Evolutionary conservation across 2,113 vertebrate genomes (phyloP).

Genomic region (Phyllopteryx taeniolatus): DNA sequence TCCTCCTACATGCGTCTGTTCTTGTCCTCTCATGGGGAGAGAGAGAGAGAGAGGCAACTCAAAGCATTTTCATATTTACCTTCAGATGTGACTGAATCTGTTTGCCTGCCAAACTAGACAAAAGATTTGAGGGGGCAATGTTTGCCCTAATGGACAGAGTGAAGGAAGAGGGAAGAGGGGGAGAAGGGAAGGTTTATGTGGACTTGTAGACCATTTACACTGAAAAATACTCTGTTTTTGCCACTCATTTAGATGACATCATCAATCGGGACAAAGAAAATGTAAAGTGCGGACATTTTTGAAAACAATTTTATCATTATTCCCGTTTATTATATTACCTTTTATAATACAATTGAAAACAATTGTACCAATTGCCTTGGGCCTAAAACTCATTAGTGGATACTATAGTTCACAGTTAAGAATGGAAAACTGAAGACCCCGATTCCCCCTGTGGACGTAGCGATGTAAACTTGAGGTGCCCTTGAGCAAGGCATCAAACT

Average conservation of each 20-base stretch:
- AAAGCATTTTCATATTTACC: conserved; percentile 63
- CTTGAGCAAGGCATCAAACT: neutral
- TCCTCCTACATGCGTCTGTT: neutral
- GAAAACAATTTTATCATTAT: too few relatives aligned
- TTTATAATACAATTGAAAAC: too few relatives aligned
- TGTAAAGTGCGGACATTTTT: too few relatives aligned
- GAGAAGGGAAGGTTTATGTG: neutral
- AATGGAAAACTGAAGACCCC: neutral
- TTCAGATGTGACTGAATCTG: conserved; percentile 67
- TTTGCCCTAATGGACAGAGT: conserved; percentile 44
- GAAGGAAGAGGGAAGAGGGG: conserved; percentile 9
- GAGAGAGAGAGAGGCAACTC: conserved; percentile 45
- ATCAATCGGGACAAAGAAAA: neutral
- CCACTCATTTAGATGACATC: neutral
- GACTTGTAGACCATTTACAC: neutral
- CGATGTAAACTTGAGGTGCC: neutral
- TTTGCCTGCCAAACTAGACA: conserved; percentile 60
- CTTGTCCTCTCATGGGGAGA: conserved; percentile 24
- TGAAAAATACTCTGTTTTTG: neutral
- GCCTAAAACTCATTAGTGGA: too few relatives aligned
- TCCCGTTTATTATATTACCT: too few relatives aligned
- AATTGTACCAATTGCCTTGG: too few relatives aligned
- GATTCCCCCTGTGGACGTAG: neutral
- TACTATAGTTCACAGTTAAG: neutral
- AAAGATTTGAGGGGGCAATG: conserved; percentile 55